Conservation (phyloP, 2,888 invertebrate species). For the Alviniconcha strummeri region DNA sequence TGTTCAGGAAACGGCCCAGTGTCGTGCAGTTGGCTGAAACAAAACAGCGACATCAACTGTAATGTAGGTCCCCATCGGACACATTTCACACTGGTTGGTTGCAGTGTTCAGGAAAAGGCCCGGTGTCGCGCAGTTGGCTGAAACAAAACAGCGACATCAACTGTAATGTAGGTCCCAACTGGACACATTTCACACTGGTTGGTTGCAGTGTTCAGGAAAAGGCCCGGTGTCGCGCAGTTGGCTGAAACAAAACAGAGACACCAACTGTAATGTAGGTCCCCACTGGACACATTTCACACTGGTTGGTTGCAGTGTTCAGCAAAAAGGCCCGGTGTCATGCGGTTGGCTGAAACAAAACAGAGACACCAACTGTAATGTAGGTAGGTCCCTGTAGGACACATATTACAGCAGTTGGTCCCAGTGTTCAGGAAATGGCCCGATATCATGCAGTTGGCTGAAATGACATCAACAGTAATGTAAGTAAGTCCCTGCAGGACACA, state of each 20-base stretch:
- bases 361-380: no score
- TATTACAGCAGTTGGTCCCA: constrained; percentile 83
- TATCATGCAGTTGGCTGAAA: constrained; percentile 80
- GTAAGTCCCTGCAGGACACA: constrained; percentile 79
- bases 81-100: constrained; percentile 85
- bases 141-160: no score
- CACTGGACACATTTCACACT: constrained; percentile 84
- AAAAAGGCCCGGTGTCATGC: constrained; percentile 88
- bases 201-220: constrained; percentile 83
- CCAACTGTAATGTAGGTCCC: constrained; percentile 75
- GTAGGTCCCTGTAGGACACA: constrained; percentile 80
- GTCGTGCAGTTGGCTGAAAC: constrained; percentile 80
- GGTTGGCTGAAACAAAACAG: constrained; percentile 79
- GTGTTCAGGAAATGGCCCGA: constrained; percentile 89
- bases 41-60: no score
- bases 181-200: constrained; percentile 87
- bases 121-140: constrained; percentile 83
- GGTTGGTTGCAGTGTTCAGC: constrained; percentile 82
- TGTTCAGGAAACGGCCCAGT: constrained; percentile 90
- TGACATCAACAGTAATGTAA: no score
- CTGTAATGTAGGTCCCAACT: constrained; percentile 62
- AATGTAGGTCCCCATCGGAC: constrained; percentile 76
- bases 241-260: constrained; percentile 72
- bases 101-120: constrained; percentile 87
- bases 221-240: constrained; percentile 87